Evolutionary conservation across 1,140 invertebrate genomes (phyloP), one percentile per base, ranked within the genome.

Genomic region (Pinna nobilis): DNA sequence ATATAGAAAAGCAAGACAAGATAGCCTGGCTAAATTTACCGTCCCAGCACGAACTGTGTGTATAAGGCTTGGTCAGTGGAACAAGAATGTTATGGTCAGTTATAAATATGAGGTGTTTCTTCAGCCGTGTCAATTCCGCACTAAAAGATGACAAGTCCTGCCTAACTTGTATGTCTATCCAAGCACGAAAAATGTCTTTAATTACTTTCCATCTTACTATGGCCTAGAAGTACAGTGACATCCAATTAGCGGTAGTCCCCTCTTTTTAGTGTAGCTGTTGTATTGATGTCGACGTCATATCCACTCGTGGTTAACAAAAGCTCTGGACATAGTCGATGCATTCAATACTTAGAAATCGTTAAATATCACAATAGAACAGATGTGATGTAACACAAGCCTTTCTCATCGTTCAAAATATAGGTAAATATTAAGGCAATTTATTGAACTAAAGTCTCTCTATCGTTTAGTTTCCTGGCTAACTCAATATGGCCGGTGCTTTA

Each of bases 391-490:
- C 65, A 28, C 44, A 30, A 44, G 47, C 61, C 59, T 60, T 74
- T 74, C 72, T 60, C 72, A 70, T 75, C 73, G 49, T 61, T 51
- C 63, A 65, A 70, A 47, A 69, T 75, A 73, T 73, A 75, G 60
- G 73, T 75, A 75, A 69, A 75, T 59, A 75, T 70, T 57, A 57
- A 63, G 32, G 9, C 35, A 65, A 61, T 70, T 37, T 39, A 75
- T 75, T 61, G 70, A 72, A 65, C 61, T 64, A 66, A 71, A 66
- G 57, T 37, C 39, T 7, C 1, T 2, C 59, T 63, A 30, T 20
- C 39, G 39, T 44, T 44, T 11, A 44, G 39, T 25, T 25, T 44
- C 33, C 59, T 63, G 33, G 35, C 35, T 41, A 35, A n/a, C 39
- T 44, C 39, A 41, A 9, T 63, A 25, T 35, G 33, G 37, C 39